Base-by-base conservation (phyloP, 2,888 invertebrate species). In the Phragmatobia fuliginosa region DNA sequence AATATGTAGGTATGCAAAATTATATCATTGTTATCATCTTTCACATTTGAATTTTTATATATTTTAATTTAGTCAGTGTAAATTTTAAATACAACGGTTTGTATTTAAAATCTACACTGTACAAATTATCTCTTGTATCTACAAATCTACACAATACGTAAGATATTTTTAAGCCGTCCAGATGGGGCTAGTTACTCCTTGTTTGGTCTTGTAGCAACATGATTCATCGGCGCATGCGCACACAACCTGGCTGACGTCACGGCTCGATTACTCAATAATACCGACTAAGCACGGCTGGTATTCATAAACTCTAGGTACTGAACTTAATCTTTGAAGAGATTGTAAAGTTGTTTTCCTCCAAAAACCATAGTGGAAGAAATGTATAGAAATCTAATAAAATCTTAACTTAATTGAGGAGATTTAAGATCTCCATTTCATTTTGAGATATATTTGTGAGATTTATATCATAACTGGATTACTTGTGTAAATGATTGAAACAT, bases 221-320 rank as follows among this genome's bases (percentile, higher is more conserved):
- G 65, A 58, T 38, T 65, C 65, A 65, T 58, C 10, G 49, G 16
- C 63, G 45, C n/a, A 33, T 7, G 31, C 49, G 33, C 16, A 36
- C 56, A 36, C 25, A 28, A 36, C 65, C 65, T 38, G 11, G 28
- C 28, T 65, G 65, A 65, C 65, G 65, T 65, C 58, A 65, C 28
- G 36, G 3, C 0, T 6, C 14, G 10, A 38, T 62, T 62, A 36
- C 38, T 14, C 36, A 36, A 38, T 36, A 25, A 25, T 16, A 65
- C 31, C n/a, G 3, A 32, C n/a, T 18, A 63, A n/a, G n/a, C 38
- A 21, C 32, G 33, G 33, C 64, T 33, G 25, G 14, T 64, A 52
- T 64, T 64, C 36, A 64, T 64, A 56, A 63, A 56, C 28, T 6
- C 16, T n/a, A 16, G 38, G 25, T 38, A 36, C 25, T 38, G 14